phyloP scores from a whole-genome alignment of 2,888 invertebrate genomes.

The Melangyna quadrimaculata region DNA sequence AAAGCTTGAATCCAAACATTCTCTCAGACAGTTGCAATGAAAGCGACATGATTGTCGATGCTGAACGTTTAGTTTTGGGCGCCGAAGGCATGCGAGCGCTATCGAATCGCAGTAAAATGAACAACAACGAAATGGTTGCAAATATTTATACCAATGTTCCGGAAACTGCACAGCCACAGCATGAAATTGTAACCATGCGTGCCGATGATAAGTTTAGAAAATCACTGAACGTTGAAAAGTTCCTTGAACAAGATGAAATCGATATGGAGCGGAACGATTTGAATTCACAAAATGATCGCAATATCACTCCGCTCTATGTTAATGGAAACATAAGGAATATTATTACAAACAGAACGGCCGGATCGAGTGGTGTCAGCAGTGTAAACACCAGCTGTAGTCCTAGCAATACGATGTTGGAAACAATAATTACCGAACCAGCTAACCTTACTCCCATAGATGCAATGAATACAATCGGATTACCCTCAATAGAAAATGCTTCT shows the following conservation, averaged over 20 bases:
- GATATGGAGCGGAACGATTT: constrained; percentile 76
- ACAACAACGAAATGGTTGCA: constrained; percentile 80
- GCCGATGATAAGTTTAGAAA: constrained; percentile 76
- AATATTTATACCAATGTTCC: constrained; percentile 86
- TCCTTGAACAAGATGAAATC: constrained; percentile 78
- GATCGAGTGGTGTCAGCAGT: constrained; percentile 48
- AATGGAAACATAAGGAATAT: constrained; percentile 76
- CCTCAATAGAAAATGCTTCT: constrained; percentile 55
- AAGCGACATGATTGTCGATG: constrained; percentile 78
- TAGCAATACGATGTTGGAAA: constrained; percentile 28
- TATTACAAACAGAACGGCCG: constrained; percentile 23
- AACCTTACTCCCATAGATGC: constrained; percentile 73
- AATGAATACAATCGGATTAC: constrained; percentile 80
- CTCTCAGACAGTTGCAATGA: constrained; percentile 85
- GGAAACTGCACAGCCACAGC: constrained; percentile 84
- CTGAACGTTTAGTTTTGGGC: constrained; percentile 79
- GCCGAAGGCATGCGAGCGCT: constrained; percentile 78
- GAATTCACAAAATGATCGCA: constrained; percentile 76
- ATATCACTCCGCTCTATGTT: constrained; percentile 78
- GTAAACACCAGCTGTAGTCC: constrained; percentile 54
- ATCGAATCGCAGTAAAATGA: constrained; percentile 77
- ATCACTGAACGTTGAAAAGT: constrained; percentile 76
- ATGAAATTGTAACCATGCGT: constrained; percentile 81
- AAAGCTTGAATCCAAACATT: constrained; percentile 85
- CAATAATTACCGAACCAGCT: constrained; percentile 28